Evolutionary conservation across 2,113 vertebrate species (phyloP), one percentile per base, ranked within the genome.

Genomic region (Saguinus imperator): DNA sequence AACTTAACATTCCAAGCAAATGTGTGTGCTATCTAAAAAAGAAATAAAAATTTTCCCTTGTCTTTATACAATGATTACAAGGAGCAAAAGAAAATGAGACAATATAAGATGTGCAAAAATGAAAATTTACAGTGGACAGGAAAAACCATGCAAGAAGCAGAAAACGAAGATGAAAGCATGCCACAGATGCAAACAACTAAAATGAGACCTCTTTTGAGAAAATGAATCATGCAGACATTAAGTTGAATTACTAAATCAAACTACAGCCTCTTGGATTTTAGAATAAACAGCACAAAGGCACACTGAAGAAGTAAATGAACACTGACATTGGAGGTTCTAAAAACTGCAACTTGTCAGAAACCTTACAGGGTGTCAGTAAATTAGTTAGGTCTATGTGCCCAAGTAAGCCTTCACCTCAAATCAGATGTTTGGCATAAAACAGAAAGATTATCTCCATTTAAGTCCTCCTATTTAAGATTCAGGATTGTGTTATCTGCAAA

Each of bases 341-440:
- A 95, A 91, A 45, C 20, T 23, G 86, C 73, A 52, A 35, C 43
- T 89, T 76, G 32, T 87, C 89, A 75, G 70, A 90, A 95, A 77
- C 8, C 29, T 75, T 32, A n/a, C 0, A 45, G 37, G 25, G 17
- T 75, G 52, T 94, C 64, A 10, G 37, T 45, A 81, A 84, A 94
- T 72, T 37, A 48, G 3, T 68, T 21, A 45, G 48, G 29, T 55
- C 10, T 43, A 8, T 4, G 18, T 70, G 72, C 35, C 72, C 48
- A 32, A 68, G 37, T 52, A 77, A 83, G 68, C 16, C 83, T 91
- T 55, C 68, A 43, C 70, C 29, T 92, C 72, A 40, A 72, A 89
- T 68, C 77, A 20, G 85, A 96, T 83, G 76, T 77, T 64, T 80
- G 94, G 94, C 66, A 94, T 94, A 85, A 96, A 94, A n/a, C 17